These are phyloP conservation scores for Pangasius krempfi DNA, from an alignment of 2,797 vertebrate genomes.

Conservation along the genomic window DNA sequence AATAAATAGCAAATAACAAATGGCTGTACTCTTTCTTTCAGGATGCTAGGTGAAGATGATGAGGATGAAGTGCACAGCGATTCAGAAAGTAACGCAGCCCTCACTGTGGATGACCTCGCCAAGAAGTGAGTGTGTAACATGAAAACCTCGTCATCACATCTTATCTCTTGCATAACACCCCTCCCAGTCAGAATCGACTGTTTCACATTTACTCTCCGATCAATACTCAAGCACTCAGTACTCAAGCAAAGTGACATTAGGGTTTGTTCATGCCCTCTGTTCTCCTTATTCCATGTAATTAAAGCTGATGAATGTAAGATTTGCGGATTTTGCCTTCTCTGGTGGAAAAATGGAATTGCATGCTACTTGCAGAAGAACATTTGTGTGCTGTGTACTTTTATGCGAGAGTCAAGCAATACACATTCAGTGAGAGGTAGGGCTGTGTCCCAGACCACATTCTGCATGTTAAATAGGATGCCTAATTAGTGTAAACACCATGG, in stretches of 20 bases:
- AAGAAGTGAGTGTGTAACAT: slow-evolving; percentile 85
- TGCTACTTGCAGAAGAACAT: background rate
- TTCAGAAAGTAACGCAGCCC: slow-evolving; percentile 79
- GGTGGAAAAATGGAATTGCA: background rate
- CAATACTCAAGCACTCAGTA: background rate
- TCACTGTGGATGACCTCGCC: slow-evolving; percentile 84
- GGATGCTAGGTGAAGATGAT: slow-evolving; percentile 89
- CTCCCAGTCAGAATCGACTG: background rate
- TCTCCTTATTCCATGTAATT: background rate
- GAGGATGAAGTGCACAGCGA: slow-evolving; percentile 92
- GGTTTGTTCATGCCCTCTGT: background rate
- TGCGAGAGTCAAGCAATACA: background rate
- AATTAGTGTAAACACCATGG: background rate
- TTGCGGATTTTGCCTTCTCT: background rate
- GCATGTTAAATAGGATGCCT: background rate
- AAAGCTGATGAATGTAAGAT: background rate
- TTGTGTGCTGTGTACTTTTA: background rate
- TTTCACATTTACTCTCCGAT: background rate
- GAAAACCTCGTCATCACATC: background rate
- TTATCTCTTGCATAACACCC: background rate
- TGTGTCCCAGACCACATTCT: background rate
- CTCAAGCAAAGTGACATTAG: slow-evolving; percentile 8
- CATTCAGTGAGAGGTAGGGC: background rate
- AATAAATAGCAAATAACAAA: no score
- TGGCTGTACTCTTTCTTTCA: slow-evolving; percentile 60